These are phyloP conservation scores for Lacerta agilis DNA, from an alignment of 2,797 vertebrate species.

Conservation along the genomic window DNA sequence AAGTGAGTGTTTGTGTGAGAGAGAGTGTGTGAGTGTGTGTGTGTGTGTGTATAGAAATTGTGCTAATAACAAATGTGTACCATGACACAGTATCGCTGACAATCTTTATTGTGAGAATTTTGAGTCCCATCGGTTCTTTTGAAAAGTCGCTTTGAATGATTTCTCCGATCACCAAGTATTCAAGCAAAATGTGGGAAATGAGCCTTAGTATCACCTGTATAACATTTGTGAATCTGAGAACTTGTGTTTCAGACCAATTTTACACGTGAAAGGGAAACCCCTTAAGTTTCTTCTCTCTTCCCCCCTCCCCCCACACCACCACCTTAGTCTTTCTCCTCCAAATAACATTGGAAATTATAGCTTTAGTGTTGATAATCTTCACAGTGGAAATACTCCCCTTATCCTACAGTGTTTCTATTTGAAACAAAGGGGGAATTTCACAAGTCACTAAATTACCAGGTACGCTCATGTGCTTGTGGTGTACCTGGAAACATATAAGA, in stretches of 20 bases:
- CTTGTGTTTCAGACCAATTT: slow-evolving; percentile 73
- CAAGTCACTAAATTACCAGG: neutral
- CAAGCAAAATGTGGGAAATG: slow-evolving; percentile 70
- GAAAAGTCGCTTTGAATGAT: slow-evolving; percentile 65
- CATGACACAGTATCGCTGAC: slow-evolving; percentile 79
- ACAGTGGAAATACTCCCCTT: slow-evolving; percentile 63
- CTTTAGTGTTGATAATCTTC: slow-evolving; percentile 59
- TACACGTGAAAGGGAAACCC: slow-evolving; percentile 72
- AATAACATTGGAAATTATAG: slow-evolving; percentile 56
- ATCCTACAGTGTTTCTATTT: slow-evolving; percentile 66
- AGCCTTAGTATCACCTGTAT: slow-evolving; percentile 72
- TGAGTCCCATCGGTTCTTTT: slow-evolving; percentile 70
- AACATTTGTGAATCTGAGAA: slow-evolving; percentile 66
- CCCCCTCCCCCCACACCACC: neutral
- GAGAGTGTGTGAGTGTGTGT: slow-evolving; percentile 35
- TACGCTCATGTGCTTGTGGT: neutral
- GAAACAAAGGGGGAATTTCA: slow-evolving; percentile 38
- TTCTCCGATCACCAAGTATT: slow-evolving; percentile 59
- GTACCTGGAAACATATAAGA: slow-evolving; percentile 7
- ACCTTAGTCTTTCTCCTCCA: slow-evolving; percentile 51
- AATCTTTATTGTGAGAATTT: slow-evolving; percentile 76
- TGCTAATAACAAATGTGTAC: slow-evolving; percentile 77
- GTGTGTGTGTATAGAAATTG: slow-evolving; percentile 63
- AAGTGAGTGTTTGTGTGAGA: slow-evolving; percentile 50
- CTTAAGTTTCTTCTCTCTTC: slow-evolving; percentile 48